Percentiles rank a stretch among this genome's conserved stretches.
Conservation (phyloP, 2,888 invertebrate genomes). For the Dynastes grantii region DNA sequence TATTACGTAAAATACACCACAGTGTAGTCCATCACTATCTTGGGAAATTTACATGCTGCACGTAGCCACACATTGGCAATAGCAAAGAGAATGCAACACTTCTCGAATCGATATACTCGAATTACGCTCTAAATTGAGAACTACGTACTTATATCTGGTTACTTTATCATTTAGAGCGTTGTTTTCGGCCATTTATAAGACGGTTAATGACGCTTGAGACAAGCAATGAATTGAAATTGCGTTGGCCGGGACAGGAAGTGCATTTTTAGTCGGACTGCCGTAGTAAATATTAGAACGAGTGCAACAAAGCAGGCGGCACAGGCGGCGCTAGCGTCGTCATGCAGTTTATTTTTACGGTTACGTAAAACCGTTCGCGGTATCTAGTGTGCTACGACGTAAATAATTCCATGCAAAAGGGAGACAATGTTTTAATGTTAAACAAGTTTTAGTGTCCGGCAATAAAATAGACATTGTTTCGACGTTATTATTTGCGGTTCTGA, state of each 20-base stretch:
- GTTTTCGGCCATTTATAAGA: conserved; percentile 36
- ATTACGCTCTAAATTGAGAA: conserved; percentile 21
- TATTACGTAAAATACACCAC: not conserved
- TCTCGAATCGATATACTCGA: not conserved
- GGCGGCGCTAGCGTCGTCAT: not conserved
- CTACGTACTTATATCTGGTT: conserved; percentile 15
- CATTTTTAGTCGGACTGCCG: conserved; percentile 36
- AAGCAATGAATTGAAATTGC: conserved; percentile 43
- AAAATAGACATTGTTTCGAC: not conserved
- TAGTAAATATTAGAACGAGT: conserved; percentile 36
- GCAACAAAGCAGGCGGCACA: not conserved
- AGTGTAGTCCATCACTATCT: too few species aligned
- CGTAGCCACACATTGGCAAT: not conserved
- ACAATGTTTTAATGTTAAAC: conserved; percentile 32
- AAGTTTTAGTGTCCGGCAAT: conserved; percentile 17
- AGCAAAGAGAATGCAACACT: not conserved
- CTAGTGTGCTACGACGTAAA: conserved; percentile 2
- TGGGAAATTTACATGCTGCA: too few species aligned
- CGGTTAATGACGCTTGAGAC: conserved; percentile 45
- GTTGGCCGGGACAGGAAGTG: conserved; percentile 26
- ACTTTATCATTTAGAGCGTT: conserved; percentile 11
- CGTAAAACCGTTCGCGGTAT: conserved; percentile 7
- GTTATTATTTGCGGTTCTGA: conserved; percentile 7
- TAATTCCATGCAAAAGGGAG: conserved; percentile 14
- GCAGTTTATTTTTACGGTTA: conserved; percentile 35